phyloP scores from a whole-genome alignment of 2,888 invertebrate species.

The Drosophila ochracea region DNA sequence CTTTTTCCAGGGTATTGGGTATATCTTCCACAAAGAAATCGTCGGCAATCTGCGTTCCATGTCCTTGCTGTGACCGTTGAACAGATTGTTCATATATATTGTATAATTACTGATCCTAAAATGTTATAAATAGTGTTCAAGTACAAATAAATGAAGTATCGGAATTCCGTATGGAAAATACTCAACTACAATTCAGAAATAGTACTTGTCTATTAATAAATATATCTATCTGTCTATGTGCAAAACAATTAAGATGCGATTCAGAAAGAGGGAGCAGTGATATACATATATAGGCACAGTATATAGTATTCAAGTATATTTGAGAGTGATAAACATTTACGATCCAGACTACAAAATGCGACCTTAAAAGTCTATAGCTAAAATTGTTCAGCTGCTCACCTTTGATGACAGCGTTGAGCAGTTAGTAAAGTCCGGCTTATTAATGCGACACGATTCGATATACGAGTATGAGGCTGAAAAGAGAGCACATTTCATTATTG shows the following conservation, averaged over 20 bases:
- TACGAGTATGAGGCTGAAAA: constrained; percentile 88
- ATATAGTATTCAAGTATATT: not conserved
- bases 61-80: constrained; percentile 90
- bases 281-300: not conserved
- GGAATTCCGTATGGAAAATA: not conserved
- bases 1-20: constrained; percentile 76
- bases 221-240: not conserved
- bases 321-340: not conserved
- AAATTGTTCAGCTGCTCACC: constrained; percentile 53
- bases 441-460: constrained; percentile 88
- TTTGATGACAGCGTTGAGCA: constrained; percentile 88
- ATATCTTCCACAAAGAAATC: constrained; percentile 89
- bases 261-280: not conserved
- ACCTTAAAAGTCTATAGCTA: constrained; percentile 8
- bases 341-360: not conserved
- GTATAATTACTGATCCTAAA: constrained; percentile 86
- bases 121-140: not conserved
- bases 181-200: not conserved
- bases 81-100: constrained; percentile 88
- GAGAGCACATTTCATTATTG: constrained; percentile 3
- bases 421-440: constrained; percentile 88
- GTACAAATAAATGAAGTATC: not conserved
- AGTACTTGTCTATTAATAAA: not conserved
- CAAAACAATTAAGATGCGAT: not conserved
- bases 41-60: constrained; percentile 85